These are phyloP conservation scores for Melanerpes aurifrons DNA, from an alignment of 2,113 vertebrate genomes.

Conservation along the genomic window DNA sequence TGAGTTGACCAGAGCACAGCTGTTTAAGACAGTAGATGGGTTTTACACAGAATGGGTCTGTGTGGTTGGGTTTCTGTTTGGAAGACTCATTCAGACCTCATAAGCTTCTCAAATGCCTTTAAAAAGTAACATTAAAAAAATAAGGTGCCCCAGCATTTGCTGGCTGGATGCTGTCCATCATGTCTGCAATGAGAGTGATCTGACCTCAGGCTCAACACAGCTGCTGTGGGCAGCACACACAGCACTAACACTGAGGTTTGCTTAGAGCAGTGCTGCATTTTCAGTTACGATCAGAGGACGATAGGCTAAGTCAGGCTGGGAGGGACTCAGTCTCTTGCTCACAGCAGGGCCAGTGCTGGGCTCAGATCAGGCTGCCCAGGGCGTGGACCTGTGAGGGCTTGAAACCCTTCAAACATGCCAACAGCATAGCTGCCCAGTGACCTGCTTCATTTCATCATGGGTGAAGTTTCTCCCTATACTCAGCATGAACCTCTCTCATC, in stretches of 20 bases:
- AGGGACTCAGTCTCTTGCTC: neutral
- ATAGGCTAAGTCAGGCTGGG: neutral
- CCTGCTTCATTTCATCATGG: neutral
- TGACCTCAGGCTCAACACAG: neutral
- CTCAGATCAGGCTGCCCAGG: neutral
- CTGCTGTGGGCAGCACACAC: neutral
- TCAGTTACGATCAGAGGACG: neutral
- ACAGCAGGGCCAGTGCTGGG: rapidly evolving
- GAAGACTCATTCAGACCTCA: neutral
- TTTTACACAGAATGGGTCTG: neutral
- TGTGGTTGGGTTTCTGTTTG: neutral
- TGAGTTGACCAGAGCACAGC: neutral
- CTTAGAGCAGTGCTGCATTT: neutral
- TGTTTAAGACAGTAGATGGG: neutral
- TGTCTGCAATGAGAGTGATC: neutral
- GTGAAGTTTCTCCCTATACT: neutral
- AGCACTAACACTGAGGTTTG: neutral
- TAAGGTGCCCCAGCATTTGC: neutral
- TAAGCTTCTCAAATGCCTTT: neutral
- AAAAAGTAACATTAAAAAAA: neutral
- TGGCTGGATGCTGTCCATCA: neutral
- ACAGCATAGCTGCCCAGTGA: rapidly evolving
- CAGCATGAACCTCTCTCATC: neutral
- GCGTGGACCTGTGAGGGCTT: neutral
- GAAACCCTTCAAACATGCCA: neutral